phyloP scores from a whole-genome alignment of 2,113 vertebrate genomes.

The Heterotilapia buettikoferi region DNA sequence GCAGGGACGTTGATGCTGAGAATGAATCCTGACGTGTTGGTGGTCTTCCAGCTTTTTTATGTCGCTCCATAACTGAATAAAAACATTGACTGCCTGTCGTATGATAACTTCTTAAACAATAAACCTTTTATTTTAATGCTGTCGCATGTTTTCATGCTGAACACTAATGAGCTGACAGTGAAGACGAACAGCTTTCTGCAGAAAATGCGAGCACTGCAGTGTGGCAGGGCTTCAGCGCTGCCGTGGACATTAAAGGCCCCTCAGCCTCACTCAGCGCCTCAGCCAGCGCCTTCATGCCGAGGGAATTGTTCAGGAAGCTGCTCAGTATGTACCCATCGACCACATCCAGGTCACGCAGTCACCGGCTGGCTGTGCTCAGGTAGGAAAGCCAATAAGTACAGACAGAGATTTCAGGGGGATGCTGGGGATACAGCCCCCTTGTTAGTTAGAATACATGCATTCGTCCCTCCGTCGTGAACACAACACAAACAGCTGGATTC shows the following conservation, averaged over 20 bases:
- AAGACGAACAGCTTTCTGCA: neutral
- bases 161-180: neutral
- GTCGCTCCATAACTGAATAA: neutral
- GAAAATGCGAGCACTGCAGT: neutral
- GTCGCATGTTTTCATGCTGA: neutral
- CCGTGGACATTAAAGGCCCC: neutral
- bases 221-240: neutral
- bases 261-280: neutral
- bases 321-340: neutral
- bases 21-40: neutral
- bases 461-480: neutral
- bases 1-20: neutral
- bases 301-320: neutral
- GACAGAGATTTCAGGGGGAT: neutral
- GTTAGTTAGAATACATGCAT: neutral
- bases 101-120: neutral
- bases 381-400: neutral
- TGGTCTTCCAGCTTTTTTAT: neutral
- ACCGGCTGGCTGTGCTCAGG: neutral
- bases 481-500: neutral
- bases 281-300: rapidly evolving
- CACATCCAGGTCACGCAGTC: neutral
- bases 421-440: rapidly evolving
- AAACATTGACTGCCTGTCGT: neutral
- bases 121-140: neutral